These are phyloP conservation scores for Eidolon helvum DNA, from an alignment of 2,113 vertebrate species.

Conservation along the genomic window DNA sequence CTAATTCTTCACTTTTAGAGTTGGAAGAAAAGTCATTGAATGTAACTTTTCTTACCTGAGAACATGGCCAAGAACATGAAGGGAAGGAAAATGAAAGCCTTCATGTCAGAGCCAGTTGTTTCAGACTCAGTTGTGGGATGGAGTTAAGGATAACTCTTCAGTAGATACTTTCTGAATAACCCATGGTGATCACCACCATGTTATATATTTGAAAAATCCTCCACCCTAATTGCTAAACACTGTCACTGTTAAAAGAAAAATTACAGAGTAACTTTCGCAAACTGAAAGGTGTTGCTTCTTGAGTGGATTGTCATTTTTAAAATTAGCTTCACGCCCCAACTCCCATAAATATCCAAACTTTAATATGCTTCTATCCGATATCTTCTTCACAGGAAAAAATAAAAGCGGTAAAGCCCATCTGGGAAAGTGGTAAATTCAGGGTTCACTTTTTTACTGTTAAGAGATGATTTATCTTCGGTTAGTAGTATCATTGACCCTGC, in stretches of 20 bases:
- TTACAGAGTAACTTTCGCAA: slow-evolving; percentile 51
- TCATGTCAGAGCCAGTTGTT: slow-evolving; percentile 13
- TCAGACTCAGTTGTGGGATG: background rate
- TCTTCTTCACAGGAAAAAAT: background rate
- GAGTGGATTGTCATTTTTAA: slow-evolving; percentile 44
- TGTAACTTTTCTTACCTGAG: slow-evolving; percentile 64
- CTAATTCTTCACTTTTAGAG: background rate
- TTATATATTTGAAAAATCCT: slow-evolving; percentile 70
- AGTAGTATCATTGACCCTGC: background rate
- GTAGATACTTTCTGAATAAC: slow-evolving; percentile 11
- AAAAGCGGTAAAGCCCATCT: background rate
- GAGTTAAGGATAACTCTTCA: background rate
- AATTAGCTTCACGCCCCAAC: slow-evolving; percentile 48
- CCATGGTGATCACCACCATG: background rate
- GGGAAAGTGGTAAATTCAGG: background rate
- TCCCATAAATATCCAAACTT: slow-evolving; percentile 54
- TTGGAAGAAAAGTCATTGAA: background rate
- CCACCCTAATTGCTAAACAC: slow-evolving; percentile 64
- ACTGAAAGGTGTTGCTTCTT: slow-evolving; percentile 31
- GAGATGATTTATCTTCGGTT: background rate
- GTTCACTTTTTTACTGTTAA: background rate
- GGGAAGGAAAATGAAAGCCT: background rate
- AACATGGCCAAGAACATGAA: slow-evolving; percentile 38
- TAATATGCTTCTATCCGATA: slow-evolving; percentile 10
- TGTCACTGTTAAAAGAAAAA: slow-evolving; percentile 50